phyloP scores from a whole-genome alignment of 2,888 invertebrate species.

The Archaeoteleia sp. region DNA sequence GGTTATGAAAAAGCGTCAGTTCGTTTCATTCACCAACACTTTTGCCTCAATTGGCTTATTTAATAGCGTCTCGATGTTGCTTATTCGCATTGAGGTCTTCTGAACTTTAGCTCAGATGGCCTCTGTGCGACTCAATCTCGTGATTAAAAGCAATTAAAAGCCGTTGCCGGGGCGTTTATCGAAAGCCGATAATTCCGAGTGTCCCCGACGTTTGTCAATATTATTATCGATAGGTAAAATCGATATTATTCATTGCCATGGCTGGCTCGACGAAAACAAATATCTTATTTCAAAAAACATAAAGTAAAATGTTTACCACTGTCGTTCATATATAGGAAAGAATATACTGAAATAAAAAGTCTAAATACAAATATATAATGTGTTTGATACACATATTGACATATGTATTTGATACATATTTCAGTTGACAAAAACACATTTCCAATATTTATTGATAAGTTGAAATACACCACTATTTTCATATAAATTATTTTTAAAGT shows the following conservation, averaged over 20 bases:
- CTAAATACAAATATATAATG: too few relatives aligned
- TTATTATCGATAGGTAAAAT: conserved; percentile 5
- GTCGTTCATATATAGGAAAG: too few relatives aligned
- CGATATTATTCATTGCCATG: conserved; percentile 5
- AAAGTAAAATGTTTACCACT: too few relatives aligned
- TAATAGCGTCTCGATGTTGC: conserved; percentile 34
- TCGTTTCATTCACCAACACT: conserved; percentile 35
- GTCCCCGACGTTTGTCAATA: not conserved
- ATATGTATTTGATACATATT: too few relatives aligned
- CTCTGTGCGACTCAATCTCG: conserved; percentile 40
- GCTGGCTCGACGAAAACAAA: not conserved
- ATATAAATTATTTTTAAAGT: too few relatives aligned
- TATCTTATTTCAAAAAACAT: not conserved
- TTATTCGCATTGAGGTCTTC: conserved; percentile 41
- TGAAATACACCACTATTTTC: too few relatives aligned
- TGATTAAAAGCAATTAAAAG: conserved; percentile 46
- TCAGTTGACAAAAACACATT: too few relatives aligned
- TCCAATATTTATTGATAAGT: too few relatives aligned
- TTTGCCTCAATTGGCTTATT: conserved; percentile 40
- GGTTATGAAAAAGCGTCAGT: conserved; percentile 34
- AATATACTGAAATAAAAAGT: too few relatives aligned
- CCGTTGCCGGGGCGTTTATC: conserved; percentile 30
- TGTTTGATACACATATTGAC: too few relatives aligned
- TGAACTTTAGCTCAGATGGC: conserved; percentile 49
- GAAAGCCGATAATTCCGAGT: conserved; percentile 33